These are phyloP conservation scores for Gymnoscopelus braueri DNA, from an alignment of 2,797 vertebrate genomes.

Conservation along the genomic window DNA sequence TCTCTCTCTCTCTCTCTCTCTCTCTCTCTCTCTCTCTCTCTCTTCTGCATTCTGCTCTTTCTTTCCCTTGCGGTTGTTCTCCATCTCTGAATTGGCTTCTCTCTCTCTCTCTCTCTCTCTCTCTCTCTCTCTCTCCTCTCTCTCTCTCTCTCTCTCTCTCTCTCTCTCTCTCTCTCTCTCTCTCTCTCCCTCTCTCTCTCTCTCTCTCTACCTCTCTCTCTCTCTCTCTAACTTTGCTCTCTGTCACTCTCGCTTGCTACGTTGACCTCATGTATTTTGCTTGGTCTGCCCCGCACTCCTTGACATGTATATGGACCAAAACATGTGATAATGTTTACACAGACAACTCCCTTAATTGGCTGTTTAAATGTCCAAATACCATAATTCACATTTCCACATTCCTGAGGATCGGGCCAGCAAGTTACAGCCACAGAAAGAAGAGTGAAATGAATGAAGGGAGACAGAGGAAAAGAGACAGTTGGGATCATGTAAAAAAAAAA, in stretches of 20 bases:
- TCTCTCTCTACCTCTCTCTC: constrained; percentile 27
- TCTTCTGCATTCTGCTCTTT: not conserved
- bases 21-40: not conserved
- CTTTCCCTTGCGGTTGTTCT: not conserved
- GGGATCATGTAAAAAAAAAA: no score
- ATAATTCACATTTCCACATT: constrained; percentile 57
- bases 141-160: constrained; percentile 7
- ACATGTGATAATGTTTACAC: constrained; percentile 66
- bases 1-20: not conserved
- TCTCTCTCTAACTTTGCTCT: constrained; percentile 17
- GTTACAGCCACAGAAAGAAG: constrained; percentile 4
- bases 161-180: constrained; percentile 12
- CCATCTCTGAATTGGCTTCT: not conserved
- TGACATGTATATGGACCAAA: constrained; percentile 68
- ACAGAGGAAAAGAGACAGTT: constrained; percentile 14
- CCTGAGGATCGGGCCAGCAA: constrained; percentile 23
- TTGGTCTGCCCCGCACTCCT: constrained; percentile 51
- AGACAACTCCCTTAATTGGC: constrained; percentile 69
- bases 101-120: constrained; percentile 11
- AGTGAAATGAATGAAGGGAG: constrained; percentile 14
- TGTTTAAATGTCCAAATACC: constrained; percentile 59
- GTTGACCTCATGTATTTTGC: constrained; percentile 74
- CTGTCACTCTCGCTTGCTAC: constrained; percentile 2
- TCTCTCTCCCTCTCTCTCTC: not conserved
- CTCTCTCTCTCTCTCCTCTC: constrained; percentile 14